Base-by-base conservation (phyloP, 2,888 invertebrate genomes). In the Morinoia aosen region DNA sequence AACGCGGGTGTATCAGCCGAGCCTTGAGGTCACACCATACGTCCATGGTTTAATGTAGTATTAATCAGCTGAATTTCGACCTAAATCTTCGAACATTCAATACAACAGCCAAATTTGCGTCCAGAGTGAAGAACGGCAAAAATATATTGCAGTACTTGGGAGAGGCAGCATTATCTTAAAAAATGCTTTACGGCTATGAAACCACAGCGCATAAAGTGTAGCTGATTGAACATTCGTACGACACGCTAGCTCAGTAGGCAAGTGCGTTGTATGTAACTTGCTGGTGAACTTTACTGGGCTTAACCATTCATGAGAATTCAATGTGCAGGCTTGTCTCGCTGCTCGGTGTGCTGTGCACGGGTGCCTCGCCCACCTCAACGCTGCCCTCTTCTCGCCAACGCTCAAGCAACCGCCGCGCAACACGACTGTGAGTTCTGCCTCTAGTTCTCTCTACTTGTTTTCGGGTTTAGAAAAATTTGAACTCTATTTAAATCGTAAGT, bases 301-400 rank as follows among this genome's bases (percentile, higher is more conserved):
- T 90, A 90, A 19, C 90, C n/a, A 14, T 33, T 90, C 48, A 90
- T 90, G 3, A 40, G 90, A 40, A 10, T 90, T 40, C 12, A 40
- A 40, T 90, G 57, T 58, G 40, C 95, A 95, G 90, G 98, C 99
- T 56, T 98, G 98, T 96, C 97, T 98, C 97, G 98, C 98, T 40
- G 98, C 98, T n/a, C 98, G 98, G 96, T 98, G 98, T 96, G 99
- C 99, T 0, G 98, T 99, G 39, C 98, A 98, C 97, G 99, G 98
- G 58, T 98, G 98, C 97, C 98, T 99, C 97, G 98, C 98, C 97
- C 98, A 98, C 97, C 97, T 99, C 97, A 98, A 98, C 97, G 98
- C 98, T 97, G 98, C 98, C 0, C 97, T 98, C 95, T 98, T 98
- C 97, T 97, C 97, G 33, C 95, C 97, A 25, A 95, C 95, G 40